phyloP scores from a whole-genome alignment of 2,888 invertebrate species.

The Mythimna ferrago region DNA sequence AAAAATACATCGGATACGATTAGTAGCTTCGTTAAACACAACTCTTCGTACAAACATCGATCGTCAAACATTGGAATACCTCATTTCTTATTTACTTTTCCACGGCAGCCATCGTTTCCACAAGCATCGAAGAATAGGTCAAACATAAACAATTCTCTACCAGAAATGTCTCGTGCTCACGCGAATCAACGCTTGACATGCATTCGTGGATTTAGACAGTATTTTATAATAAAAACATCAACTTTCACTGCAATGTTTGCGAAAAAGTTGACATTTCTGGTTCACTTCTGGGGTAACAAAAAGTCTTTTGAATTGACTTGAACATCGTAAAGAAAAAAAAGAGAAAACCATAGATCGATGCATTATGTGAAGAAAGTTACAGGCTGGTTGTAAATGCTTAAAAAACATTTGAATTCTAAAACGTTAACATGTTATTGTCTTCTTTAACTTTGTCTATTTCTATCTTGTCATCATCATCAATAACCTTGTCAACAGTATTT shows the following conservation, averaged over 20 bases:
- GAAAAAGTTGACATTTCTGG: slow-evolving; percentile 8
- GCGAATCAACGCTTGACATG: slow-evolving; percentile 39
- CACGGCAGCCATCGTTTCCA: slow-evolving; percentile 27
- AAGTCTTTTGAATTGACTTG: background rate
- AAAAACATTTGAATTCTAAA: background rate
- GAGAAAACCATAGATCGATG: background rate
- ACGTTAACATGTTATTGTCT: background rate
- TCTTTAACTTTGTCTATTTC: background rate
- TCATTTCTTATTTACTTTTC: slow-evolving; percentile 56
- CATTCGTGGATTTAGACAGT: slow-evolving; percentile 34
- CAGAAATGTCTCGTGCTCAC: slow-evolving; percentile 34
- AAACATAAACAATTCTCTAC: slow-evolving; percentile 35
- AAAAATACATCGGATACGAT: slow-evolving; percentile 33
- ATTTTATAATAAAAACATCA: slow-evolving; percentile 4
- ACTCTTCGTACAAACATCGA: slow-evolving; percentile 39
- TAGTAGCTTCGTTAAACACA: slow-evolving; percentile 40
- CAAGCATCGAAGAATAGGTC: slow-evolving; percentile 46
- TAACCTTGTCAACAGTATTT: background rate
- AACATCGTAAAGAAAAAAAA: background rate
- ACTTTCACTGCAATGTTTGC: slow-evolving; percentile 11
- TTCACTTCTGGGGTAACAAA: background rate
- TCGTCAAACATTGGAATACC: slow-evolving; percentile 40
- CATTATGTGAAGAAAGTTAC: background rate
- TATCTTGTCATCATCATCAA: slow-evolving; percentile 2
- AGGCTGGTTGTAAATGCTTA: background rate